phyloP scores from a whole-genome alignment of 1,140 invertebrate species.

The Andricus grossulariae region DNA sequence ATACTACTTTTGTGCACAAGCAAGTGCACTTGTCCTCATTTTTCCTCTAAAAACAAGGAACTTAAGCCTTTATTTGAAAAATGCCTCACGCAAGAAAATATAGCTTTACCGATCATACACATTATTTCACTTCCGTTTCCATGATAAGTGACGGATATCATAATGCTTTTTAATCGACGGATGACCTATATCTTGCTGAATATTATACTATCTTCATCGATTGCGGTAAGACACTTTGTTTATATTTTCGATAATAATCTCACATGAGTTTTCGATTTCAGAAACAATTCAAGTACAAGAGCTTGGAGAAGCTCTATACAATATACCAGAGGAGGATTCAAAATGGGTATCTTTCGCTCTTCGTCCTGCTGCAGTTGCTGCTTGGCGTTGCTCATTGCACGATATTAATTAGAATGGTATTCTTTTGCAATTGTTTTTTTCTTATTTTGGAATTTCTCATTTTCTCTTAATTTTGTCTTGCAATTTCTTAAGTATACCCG shows the following conservation, averaged over 20 bases:
- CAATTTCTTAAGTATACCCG: no score
- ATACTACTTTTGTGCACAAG: neutral
- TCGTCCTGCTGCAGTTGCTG: slow-evolving; percentile 81
- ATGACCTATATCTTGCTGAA: no score
- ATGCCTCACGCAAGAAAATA: no score
- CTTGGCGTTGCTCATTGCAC: slow-evolving; percentile 80
- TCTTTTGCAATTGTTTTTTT: slow-evolving; percentile 55
- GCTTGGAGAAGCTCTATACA: slow-evolving; percentile 83
- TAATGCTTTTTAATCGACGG: no score
- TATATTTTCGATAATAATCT: neutral
- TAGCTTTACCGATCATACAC: no score
- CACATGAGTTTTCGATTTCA: slow-evolving; percentile 70
- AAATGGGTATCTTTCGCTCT: slow-evolving; percentile 86
- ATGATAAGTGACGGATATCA: no score
- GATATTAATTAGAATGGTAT: slow-evolving; percentile 77
- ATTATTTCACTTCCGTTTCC: no score
- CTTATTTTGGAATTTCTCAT: slow-evolving; percentile 29
- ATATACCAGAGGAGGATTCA: slow-evolving; percentile 85
- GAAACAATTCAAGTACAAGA: slow-evolving; percentile 85
- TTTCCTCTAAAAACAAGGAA: no score
- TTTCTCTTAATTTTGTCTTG: neutral
- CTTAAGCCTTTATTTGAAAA: no score
- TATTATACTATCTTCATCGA: no score
- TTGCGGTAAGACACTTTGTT: no score
- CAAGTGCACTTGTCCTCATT: no score